Conservation (phyloP, 2,797 vertebrate genomes). For the Strix occidentalis region DNA sequence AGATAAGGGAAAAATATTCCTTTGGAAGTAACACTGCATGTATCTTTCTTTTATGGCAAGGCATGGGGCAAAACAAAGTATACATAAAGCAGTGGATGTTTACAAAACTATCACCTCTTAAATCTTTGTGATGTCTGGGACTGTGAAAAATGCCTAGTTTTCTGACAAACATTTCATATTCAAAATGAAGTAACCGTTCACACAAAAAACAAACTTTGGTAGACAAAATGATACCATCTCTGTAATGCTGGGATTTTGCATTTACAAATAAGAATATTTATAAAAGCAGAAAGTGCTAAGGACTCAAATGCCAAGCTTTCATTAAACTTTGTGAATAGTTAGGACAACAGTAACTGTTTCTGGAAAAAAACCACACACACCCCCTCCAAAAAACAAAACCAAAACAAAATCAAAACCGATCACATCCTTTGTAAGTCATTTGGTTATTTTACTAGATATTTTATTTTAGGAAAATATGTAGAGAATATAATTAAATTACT, state of each 20-base stretch:
- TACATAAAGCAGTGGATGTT: background rate
- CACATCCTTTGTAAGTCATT: background rate
- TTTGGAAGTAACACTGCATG: conserved; percentile 20
- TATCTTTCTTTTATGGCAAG: background rate
- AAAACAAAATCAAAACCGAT: background rate
- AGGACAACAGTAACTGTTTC: background rate
- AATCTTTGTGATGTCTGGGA: background rate
- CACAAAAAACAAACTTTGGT: background rate
- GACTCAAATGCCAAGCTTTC: background rate
- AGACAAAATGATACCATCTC: background rate
- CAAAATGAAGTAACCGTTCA: background rate
- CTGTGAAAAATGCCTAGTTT: background rate
- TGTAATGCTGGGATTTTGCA: background rate
- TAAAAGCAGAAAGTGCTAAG: background rate
- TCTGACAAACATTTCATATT: background rate
- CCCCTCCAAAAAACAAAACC: background rate
- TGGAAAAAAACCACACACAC: background rate
- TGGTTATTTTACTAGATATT: background rate
- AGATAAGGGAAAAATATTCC: conserved; percentile 42
- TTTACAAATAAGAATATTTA: background rate
- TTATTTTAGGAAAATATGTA: background rate
- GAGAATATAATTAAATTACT: background rate
- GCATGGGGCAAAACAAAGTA: background rate
- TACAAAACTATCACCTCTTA: conserved; percentile 4
- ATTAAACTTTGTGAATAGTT: background rate